Base-by-base conservation (phyloP, 2,797 vertebrate species). In the Hoplostethus mediterraneus region DNA sequence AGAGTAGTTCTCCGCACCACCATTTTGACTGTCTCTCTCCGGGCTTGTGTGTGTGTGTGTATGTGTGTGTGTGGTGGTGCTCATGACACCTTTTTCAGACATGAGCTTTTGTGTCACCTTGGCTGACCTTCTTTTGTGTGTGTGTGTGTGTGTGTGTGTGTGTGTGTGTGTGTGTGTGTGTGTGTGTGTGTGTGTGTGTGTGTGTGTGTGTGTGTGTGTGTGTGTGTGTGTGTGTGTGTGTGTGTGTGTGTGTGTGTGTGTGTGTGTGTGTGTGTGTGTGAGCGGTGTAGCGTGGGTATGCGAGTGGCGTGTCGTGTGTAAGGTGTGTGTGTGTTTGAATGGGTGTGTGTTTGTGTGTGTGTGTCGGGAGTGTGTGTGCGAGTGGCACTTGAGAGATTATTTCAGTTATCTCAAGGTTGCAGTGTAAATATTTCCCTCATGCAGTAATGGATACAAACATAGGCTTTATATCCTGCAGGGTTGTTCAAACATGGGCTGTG, bases 51-150 rank as follows among this genome's bases (percentile, higher is more conserved):
- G 51, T 25, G 44, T 25, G 44, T 47, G 55, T 33, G 53, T 47
- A 42, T 65, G 21, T 45, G 42, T 31, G 51, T 25, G 5, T 33
- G 49, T 47, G 47, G 28, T 0, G 48, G 40, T 36, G 67, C 58
- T 62, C 30, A 36, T 53, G 73, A 60, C 58, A 71, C 69, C 33
- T 40, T 66, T 66, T 30, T 85, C 57, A 60, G 61, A 71, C 25
- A 3, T 17, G 56, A 44, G 58, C 63, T 51, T 6, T 14, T 10
- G 25, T 78, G 73, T 76, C 62, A 84, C 62, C 74, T 73, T 82
- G 71, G 57, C 61, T 6, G 44, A 33, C 53, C 13, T 63, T 11
- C 49, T 62, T 67, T 30, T 21, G 25, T 52, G 42, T 48, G 28
- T n/a, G 13, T 5, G 49, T 40, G 44, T 66, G 0, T 6, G 6